Evolutionary conservation across 2,888 invertebrate species (phyloP), one percentile per base, ranked within the genome.

Genomic region (Phortica okadai): DNA sequence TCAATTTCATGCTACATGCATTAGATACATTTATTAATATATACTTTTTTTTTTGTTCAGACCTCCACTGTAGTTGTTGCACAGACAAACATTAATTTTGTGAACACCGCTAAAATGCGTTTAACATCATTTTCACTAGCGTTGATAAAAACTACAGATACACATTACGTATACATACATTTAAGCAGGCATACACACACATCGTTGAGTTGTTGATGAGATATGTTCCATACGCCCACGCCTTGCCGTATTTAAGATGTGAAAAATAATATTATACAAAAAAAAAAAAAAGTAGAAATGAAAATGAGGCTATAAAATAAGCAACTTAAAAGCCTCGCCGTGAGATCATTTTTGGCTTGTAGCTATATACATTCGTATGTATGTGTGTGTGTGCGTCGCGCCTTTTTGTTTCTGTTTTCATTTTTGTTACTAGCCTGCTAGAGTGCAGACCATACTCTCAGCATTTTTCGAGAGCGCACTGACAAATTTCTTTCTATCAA

Each of bases 281-380:
- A 33, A 33, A 33, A 78, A 33, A 33, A 33, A 66, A 66, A 25
- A 66, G 8, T 8, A 33, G 0, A 62, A 21, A 62, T 62, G 25
- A 42, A 42, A 66, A 42, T 56, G 66, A 50, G 50, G 50, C 74
- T 56, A 79, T 77, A 77, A 76, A 56, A 73, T 73, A 56, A 74
- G 73, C 74, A 77, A 77, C 69, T 75, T 70, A 66, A 70, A 77
- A 73, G 77, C 76, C 45, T 42, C 58, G 56, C 16, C 21, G 21
- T 42, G 16, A 58, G 10, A 76, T 73, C 42, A 11, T 70, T 21
- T 77, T n/a, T 74, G 77, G 10, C 25, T 76, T 82, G 62, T 79
- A 75, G 58, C 72, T 76, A 50, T 33, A 33, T 33, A 33, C 33
- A 33, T 33, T 1, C 1, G 33, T 33, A 33, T 1, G 33, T 33